Conservation (phyloP, 2,797 vertebrate species). For the Fratercula arctica region DNA sequence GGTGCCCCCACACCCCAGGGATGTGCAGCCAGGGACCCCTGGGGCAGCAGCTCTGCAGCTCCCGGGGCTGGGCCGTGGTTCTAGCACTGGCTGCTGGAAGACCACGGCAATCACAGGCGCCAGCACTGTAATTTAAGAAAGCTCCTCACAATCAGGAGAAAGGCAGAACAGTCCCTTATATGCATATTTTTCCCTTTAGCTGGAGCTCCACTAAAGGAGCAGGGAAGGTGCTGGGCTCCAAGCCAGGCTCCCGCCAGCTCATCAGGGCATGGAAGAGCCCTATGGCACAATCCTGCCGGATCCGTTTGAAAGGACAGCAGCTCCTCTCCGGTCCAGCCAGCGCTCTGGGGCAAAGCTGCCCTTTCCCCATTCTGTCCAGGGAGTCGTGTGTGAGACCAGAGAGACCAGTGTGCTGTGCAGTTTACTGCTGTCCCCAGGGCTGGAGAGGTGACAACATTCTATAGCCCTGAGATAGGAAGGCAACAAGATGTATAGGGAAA, state of each 20-base stretch:
- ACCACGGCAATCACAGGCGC: background rate
- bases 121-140: fast-evolving
- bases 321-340: background rate
- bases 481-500: background rate
- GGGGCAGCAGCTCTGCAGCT: fast-evolving
- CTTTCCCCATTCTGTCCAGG: background rate
- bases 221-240: background rate
- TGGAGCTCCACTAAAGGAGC: fast-evolving
- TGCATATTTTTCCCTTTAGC: fast-evolving
- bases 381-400: no score
- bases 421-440: background rate
- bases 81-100: background rate
- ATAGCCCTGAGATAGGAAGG: background rate
- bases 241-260: background rate
- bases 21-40: background rate
- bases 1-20: background rate
- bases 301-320: fast-evolving
- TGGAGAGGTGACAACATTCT: background rate
- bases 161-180: background rate
- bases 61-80: background rate
- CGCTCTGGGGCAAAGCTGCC: background rate
- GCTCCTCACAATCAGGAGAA: background rate
- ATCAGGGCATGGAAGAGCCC: background rate
- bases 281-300: fast-evolving
- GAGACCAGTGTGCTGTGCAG: background rate